Conservation (phyloP, 2,113 vertebrate species). For the Pavo muticus region DNA sequence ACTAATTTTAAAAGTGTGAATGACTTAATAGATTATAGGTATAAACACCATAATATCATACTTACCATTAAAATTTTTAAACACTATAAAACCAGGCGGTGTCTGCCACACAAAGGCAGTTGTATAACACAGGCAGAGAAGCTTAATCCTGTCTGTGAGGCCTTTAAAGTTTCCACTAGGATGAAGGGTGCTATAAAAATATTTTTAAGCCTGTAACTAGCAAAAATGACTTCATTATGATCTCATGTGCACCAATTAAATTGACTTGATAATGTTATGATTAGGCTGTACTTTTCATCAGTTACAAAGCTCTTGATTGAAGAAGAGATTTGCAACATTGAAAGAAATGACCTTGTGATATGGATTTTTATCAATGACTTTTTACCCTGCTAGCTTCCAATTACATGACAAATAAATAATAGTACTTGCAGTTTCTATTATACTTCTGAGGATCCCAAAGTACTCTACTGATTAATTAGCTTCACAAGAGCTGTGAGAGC, state of each 20-base stretch:
- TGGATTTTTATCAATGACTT: constrained; percentile 74
- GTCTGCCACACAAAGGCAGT: background rate
- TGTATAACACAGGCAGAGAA: background rate
- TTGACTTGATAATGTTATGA: constrained; percentile 75
- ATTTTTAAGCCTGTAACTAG: constrained; percentile 64
- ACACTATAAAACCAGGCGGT: background rate
- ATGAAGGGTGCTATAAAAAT: constrained; percentile 63
- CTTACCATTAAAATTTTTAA: background rate
- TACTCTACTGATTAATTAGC: constrained; percentile 72
- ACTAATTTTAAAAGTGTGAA: background rate
- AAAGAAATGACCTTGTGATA: constrained; percentile 72
- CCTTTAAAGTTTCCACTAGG: constrained; percentile 45
- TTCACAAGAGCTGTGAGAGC: constrained; percentile 49
- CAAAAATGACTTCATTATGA: constrained; percentile 70
- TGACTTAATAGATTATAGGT: background rate
- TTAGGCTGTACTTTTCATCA: constrained; percentile 73
- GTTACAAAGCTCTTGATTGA: constrained; percentile 74
- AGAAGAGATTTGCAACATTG: constrained; percentile 68
- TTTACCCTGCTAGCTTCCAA: constrained; percentile 70
- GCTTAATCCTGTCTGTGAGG: background rate
- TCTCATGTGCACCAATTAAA: constrained; percentile 71
- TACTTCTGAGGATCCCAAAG: constrained; percentile 65
- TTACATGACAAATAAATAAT: constrained; percentile 74
- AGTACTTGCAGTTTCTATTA: constrained; percentile 67
- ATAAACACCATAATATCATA: background rate